Conservation (phyloP, 2,797 vertebrate genomes). For the Geotrypetes seraphini region DNA sequence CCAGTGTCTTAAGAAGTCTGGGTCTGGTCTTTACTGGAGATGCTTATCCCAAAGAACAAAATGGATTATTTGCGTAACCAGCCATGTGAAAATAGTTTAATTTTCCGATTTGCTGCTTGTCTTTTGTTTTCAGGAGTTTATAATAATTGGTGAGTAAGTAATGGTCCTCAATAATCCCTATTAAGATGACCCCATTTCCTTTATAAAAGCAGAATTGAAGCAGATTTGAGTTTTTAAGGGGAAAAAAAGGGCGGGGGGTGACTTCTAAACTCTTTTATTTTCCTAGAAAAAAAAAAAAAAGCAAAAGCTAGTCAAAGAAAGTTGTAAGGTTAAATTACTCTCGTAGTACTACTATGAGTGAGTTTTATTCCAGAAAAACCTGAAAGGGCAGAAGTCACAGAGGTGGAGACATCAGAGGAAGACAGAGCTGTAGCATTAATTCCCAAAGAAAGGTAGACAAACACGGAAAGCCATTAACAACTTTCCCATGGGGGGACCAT, state of each 20-base stretch:
- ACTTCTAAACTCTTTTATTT: conserved; percentile 28
- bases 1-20: not conserved
- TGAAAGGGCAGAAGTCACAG: conserved; percentile 45
- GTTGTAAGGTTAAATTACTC: conserved; percentile 49
- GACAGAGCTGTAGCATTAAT: conserved; percentile 35
- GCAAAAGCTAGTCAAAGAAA: conserved; percentile 18
- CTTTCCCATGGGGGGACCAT: conserved; percentile 34
- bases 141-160: conserved; percentile 29
- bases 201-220: conserved; percentile 30
- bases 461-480: conserved; percentile 35
- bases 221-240: conserved; percentile 24
- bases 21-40: not conserved
- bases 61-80: conserved; percentile 36
- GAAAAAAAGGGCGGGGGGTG: no score
- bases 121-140: conserved; percentile 33
- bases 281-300: conserved; percentile 9
- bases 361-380: conserved; percentile 28
- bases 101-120: conserved; percentile 35
- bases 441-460: conserved; percentile 52
- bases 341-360: conserved; percentile 38
- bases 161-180: conserved; percentile 32
- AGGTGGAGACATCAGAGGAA: conserved; percentile 34
- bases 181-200: conserved; percentile 22
- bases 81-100: conserved; percentile 26
- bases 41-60: conserved; percentile 26